Percentiles rank a stretch among this genome's conserved stretches.
Conservation (phyloP, 2,113 vertebrate species). For the Platysternon megacephalum region DNA sequence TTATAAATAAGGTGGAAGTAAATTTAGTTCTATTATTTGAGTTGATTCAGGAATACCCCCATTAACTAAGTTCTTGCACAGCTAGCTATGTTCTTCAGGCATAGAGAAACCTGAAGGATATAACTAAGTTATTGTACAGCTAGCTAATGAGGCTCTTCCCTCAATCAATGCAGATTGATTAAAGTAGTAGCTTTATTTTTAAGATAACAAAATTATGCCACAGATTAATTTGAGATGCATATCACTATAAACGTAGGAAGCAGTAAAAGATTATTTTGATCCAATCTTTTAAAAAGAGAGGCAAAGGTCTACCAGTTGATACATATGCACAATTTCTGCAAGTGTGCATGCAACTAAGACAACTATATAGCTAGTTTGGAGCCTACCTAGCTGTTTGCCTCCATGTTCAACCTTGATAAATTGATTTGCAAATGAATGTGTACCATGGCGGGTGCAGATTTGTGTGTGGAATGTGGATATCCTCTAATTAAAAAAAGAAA, state of each 20-base stretch:
- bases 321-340: background rate
- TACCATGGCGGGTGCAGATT: accelerated
- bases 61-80: background rate
- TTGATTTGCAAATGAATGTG: background rate
- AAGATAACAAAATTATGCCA: background rate
- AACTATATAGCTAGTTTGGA: background rate
- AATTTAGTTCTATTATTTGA: background rate
- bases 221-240: background rate
- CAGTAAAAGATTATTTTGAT: background rate
- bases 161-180: background rate
- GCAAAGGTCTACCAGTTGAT: accelerated
- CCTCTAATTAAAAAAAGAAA: background rate
- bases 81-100: background rate
- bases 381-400: background rate
- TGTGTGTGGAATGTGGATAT: accelerated
- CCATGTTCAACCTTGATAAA: background rate
- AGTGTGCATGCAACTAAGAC: accelerated
- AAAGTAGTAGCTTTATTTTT: background rate
- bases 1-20: background rate
- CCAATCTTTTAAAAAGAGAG: background rate
- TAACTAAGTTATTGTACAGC: background rate
- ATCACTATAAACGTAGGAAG: background rate
- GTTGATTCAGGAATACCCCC: background rate
- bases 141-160: background rate
- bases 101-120: background rate